Evolutionary conservation across 2,113 vertebrate genomes (phyloP), one percentile per base, ranked within the genome.

Genomic region (Myrmecobius fasciatus): DNA sequence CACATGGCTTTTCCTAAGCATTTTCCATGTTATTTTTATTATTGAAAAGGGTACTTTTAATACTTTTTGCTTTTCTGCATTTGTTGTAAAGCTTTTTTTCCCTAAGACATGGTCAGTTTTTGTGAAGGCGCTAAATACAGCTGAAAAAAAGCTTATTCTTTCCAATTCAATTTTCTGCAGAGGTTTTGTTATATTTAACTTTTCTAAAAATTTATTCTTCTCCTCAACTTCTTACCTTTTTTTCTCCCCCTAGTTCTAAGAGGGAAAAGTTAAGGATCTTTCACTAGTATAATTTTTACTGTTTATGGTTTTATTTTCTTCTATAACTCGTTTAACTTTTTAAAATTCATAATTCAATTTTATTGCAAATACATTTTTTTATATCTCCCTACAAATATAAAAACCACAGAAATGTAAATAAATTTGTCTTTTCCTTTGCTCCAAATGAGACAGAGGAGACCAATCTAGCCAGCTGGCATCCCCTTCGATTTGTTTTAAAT

Each of bases 331-430:
- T 67, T 3, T 67, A 67, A 67, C 56, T n/a, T n/a, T n/a, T 56
- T 56, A 10, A 56, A 92, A 93, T 92, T 90, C n/a, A 28, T 24
- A 60, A 94, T 94, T 92, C 60, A 53, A 49, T 93, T 96, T 95
- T 83, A 95, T 92, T 95, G 92, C n/a, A 89, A 60, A 94, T 94
- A n/a, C 89, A 11, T 91, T 96, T 96, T 96, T 95, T 53, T 95
- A 56, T 56, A 83, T 48, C 22, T 94, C 25, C 22, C 91, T 47
- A 67, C 93, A 49, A 54, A 20, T 92, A 88, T 96, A 94, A 96
- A 51, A 24, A 92, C 92, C 11, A 93, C 46, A 83, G 48, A 90
- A 94, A 90, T 56, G 94, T 60, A 90, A 94, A 93, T 47, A 52
- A n/a, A 90, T 92, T 94, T 28, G 93, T 92, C 22, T 91, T 93